A percentile compares a stretch with the other conserved stretches of the same genome.
These are phyloP conservation scores for Solenodon paradoxus DNA, from an alignment of 2,113 vertebrate species.

Conservation along the genomic window DNA sequence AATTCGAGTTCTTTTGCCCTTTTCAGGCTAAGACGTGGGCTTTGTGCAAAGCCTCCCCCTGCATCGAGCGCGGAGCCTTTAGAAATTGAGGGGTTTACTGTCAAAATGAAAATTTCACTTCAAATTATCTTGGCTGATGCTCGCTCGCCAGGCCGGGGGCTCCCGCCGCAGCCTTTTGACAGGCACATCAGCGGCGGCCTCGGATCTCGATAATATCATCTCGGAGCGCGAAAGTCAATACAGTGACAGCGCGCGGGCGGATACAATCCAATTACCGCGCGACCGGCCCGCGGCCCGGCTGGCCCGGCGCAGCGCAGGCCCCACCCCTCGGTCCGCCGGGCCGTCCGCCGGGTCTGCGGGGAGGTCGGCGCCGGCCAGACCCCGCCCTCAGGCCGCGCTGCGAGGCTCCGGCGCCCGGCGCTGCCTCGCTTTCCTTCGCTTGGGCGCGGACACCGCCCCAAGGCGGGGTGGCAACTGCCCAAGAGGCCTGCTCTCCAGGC, in stretches of 20 bases:
- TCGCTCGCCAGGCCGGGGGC: constrained; percentile 90
- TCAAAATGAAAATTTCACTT: constrained; percentile 97
- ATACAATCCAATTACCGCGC: constrained; percentile 98
- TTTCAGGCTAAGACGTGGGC: constrained; percentile 96
- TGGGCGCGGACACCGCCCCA: background rate
- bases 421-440: background rate
- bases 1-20: constrained; percentile 99
- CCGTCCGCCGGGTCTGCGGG: no score
- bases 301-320: no score
- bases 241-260: constrained; percentile 92
- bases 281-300: no score
- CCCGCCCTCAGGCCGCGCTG: no score
- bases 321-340: no score
- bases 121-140: constrained; percentile 94
- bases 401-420: no score
- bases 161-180: constrained; percentile 94
- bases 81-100: constrained; percentile 96
- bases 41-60: constrained; percentile 89
- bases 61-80: constrained; percentile 85
- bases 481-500: background rate
- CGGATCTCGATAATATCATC: constrained; percentile 97
- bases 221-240: constrained; percentile 92
- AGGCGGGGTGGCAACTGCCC: fast-evolving
- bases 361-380: no score
- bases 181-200: constrained; percentile 92